Evolutionary conservation across 1,140 invertebrate genomes (phyloP), one percentile per base, ranked within the genome.

Genomic region (Frieseomelitta varia): DNA sequence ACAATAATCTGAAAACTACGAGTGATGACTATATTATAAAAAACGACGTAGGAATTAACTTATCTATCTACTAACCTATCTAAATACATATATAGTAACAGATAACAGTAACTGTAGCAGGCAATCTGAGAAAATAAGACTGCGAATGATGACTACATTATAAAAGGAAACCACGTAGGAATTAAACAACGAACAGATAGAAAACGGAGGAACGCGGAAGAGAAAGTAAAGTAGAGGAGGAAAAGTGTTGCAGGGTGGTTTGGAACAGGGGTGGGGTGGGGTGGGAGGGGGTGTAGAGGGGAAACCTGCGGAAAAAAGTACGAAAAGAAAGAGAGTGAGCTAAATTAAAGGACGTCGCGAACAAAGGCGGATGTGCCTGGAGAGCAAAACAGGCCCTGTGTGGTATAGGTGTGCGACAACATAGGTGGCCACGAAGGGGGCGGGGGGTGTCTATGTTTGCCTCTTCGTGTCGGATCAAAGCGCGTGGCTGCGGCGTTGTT

Each of bases 301-400:
- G 21, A 12, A n/a, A 11, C 27, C 3, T 27, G 53, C 58, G 58
- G 68, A 55, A 74, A 77, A 74, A 77, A 78, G 79, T 90, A 85
- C 34, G 81, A 85, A 82, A 89, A 73, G 85, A 86, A 87, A 87
- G 87, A 79, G 81, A 77, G 56, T 71, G 87, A 71, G 77, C 84
- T 85, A 90, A 92, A 90, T 90, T 88, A 91, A 91, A 88, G 86
- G 89, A 85, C 87, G 85, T 89, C 86, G 86, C 83, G 91, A 81
- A 91, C 89, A 90, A 91, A 91, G 90, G 91, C 88, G 90, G 88
- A 92, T 92, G 91, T 92, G 91, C 90, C 82, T 91, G 77, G 91
- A 86, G 88, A 92, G 85, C 86, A 91, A 89, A 92, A 89, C 88
- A 89, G 88, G 61, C 81, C 53, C 67, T 75, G 75, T 53, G 72